Evolutionary conservation across 1,140 invertebrate species (phyloP).

Genomic region (Nasonia giraulti): DNA sequence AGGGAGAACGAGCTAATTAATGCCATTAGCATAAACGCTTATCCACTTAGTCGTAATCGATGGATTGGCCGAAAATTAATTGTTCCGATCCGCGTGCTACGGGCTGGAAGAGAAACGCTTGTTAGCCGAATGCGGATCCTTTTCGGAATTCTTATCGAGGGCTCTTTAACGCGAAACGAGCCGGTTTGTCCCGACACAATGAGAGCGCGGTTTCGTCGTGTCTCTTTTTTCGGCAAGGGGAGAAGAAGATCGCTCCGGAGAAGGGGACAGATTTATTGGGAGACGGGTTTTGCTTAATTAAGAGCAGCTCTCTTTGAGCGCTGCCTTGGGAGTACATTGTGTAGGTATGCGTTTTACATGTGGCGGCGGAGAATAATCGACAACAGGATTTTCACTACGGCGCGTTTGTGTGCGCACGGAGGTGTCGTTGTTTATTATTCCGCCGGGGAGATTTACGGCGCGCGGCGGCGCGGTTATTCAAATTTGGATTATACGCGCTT

Average conservation of each 20-base stretch:
- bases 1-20: constrained; percentile 47
- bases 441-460: background rate
- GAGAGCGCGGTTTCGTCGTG: background rate
- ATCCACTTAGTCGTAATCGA: constrained; percentile 46
- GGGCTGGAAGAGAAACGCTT: background rate
- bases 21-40: constrained; percentile 50
- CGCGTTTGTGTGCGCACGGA: background rate
- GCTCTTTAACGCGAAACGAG: constrained; percentile 4
- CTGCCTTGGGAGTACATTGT: no score
- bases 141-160: constrained; percentile 32
- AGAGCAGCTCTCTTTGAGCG: background rate
- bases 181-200: background rate
- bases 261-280: constrained; percentile 37
- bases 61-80: constrained; percentile 49
- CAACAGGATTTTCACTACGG: background rate
- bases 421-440: background rate
- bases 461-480: background rate
- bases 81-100: constrained; percentile 16
- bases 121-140: constrained; percentile 14
- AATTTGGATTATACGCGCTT: background rate
- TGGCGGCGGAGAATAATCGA: no score
- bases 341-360: no score
- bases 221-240: background rate
- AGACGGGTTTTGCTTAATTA: constrained; percentile 28
- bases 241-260: background rate